Evolutionary conservation across 2,797 vertebrate genomes (phyloP), one percentile per base, ranked within the genome.

Genomic region (Mus caroli): DNA sequence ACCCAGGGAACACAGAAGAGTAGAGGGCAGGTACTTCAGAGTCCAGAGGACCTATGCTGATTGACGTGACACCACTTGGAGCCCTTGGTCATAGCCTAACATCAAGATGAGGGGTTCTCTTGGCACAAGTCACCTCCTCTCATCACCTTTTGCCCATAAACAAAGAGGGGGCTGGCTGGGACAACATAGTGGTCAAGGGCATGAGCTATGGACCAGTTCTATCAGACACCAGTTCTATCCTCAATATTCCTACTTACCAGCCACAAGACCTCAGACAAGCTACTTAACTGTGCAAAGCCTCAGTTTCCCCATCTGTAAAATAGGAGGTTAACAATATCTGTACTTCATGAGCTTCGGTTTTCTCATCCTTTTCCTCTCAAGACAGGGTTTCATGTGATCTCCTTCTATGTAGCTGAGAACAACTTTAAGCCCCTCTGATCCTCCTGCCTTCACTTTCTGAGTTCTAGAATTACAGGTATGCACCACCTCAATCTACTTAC

Each of bases 281-380:
- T 69, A 26, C 67, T n/a, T 91, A 56, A 75, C 24, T 34, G n/a
- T n/a, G 67, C 34, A 69, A 34, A n/a, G 15, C 67, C 67, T 69
- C 67, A 69, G 67, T 69, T 69, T 69, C 67, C 34, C 67, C 67
- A 69, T 69, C 67, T 69, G 67, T 69, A 69, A n/a, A 69, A 69
- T 26, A 69, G 50, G n/a, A 31, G 58, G 67, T 69, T 69, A 69
- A 67, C 64, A 67, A 69, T n/a, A 69, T 69, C 67, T 69, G 17
- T 19, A 69, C 64, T n/a, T 69, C 64, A n/a, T 17, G 37, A 90
- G 62, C 52, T 64, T 96, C 34, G 5, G 84, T 92, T 88, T 96
- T 67, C 37, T n/a, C 24, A 43, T 62, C 28, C 28, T 64, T 46
- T 2, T 13, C 31, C 83, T 50, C 50, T 64, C 34, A 15, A 52